phyloP scores from a whole-genome alignment of 2,888 invertebrate genomes.

The Copidosoma aretas region DNA sequence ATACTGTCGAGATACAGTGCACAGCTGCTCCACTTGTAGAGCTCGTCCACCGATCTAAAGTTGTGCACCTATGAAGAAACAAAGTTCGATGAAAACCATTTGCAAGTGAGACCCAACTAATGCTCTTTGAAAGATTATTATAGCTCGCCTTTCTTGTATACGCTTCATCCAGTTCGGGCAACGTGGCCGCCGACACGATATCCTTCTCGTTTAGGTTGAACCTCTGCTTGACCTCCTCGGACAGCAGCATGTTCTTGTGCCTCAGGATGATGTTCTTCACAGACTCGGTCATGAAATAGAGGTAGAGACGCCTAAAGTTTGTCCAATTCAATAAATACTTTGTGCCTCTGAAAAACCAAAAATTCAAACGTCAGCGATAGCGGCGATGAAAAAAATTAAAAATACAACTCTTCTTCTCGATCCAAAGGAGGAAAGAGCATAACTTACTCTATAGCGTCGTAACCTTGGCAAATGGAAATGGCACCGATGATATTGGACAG shows the following conservation, averaged over 20 bases:
- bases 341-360: conserved; percentile 70
- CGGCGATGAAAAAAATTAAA: too few species aligned
- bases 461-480: conserved; percentile 93
- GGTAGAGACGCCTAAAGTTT: conserved; percentile 86
- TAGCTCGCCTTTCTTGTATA: conserved; percentile 71
- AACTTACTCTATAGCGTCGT: conserved; percentile 87
- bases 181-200: conserved; percentile 84
- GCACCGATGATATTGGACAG: conserved; percentile 81
- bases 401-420: too few species aligned
- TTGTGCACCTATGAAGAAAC: conserved; percentile 71
- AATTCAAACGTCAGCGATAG: too few species aligned
- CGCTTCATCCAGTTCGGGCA: conserved; percentile 87
- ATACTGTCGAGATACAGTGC: conserved; percentile 80
- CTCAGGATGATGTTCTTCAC: conserved; percentile 86
- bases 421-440: conserved; percentile 11
- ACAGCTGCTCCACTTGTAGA: conserved; percentile 87
- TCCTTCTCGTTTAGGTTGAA: conserved; percentile 78
- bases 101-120: conserved; percentile 3
- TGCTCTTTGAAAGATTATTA: conserved; percentile 50
- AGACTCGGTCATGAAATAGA: conserved; percentile 93
- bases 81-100: conserved; percentile 22
- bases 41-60: conserved; percentile 77
- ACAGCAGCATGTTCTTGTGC: conserved; percentile 79
- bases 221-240: conserved; percentile 74
- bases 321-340: conserved; percentile 85